Evolutionary conservation across 2,113 vertebrate species (phyloP).

Genomic region (Hyla sarda): DNA sequence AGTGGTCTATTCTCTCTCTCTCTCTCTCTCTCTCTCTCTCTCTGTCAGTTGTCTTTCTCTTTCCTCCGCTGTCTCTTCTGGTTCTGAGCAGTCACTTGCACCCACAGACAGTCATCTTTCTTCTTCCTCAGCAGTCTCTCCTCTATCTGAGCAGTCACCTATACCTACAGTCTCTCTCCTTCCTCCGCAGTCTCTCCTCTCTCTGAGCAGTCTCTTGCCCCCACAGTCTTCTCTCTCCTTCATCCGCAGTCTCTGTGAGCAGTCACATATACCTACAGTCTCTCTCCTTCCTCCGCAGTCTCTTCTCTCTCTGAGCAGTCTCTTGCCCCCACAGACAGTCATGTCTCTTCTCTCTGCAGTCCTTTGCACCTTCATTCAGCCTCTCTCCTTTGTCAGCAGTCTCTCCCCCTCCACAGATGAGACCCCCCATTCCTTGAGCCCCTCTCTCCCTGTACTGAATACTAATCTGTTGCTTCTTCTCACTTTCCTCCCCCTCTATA

Average conservation of each 20-base stretch:
- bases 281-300: neutral
- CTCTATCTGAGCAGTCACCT: neutral
- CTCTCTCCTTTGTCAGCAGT: neutral
- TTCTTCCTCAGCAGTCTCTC: too few species aligned
- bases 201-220: neutral
- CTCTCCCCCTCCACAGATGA: neutral
- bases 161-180: neutral
- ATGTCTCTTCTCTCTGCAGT: too few species aligned
- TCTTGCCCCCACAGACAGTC: too few species aligned
- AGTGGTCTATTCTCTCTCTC: neutral
- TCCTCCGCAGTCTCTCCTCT: too few species aligned
- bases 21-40: too few species aligned
- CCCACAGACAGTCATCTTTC: neutral
- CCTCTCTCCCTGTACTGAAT: neutral
- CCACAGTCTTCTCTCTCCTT: too few species aligned
- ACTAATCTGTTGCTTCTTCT: slow-evolving; percentile 2
- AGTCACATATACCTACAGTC: neutral
- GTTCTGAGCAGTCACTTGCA: too few species aligned
- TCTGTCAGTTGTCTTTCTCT: too few species aligned
- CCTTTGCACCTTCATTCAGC: neutral
- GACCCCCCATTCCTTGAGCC: neutral
- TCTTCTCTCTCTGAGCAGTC: too few species aligned
- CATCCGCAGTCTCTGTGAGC: neutral
- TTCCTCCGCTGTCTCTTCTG: too few species aligned
- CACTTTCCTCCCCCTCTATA: neutral